Percentiles rank a stretch among this genome's conserved stretches.
These are phyloP conservation scores for Anhinga anhinga DNA, from an alignment of 2,113 vertebrate species.

Conservation along the genomic window DNA sequence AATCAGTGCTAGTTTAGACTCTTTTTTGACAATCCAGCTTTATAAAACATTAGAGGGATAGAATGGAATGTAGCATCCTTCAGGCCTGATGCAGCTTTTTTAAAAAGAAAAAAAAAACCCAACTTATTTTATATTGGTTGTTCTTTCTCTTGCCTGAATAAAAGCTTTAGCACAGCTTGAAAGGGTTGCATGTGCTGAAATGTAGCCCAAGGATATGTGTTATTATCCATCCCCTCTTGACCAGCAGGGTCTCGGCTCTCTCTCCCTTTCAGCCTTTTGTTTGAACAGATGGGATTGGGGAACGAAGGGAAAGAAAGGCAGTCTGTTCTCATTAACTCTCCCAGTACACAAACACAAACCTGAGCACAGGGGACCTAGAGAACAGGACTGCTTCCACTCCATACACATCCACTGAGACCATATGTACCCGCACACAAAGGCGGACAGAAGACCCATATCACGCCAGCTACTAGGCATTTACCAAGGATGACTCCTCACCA, in stretches of 20 bases:
- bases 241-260: constrained; percentile 82
- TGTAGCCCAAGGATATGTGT: constrained; percentile 84
- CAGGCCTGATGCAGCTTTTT: constrained; percentile 54
- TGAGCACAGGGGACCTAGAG: constrained; percentile 73
- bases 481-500: constrained; percentile 41
- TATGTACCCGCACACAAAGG: constrained; percentile 65
- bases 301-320: constrained; percentile 77
- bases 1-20: neutral
- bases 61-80: constrained; percentile 48
- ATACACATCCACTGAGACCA: constrained; percentile 61
- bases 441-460: constrained; percentile 7
- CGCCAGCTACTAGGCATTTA: constrained; percentile 43
- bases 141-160: constrained; percentile 76
- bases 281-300: constrained; percentile 84
- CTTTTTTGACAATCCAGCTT: neutral
- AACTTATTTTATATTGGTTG: constrained; percentile 62
- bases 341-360: constrained; percentile 79
- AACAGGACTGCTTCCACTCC: constrained; percentile 68
- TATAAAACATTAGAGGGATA: neutral
- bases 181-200: constrained; percentile 82
- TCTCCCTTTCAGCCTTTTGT: constrained; percentile 83
- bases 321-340: constrained; percentile 84
- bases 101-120: neutral
- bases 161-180: constrained; percentile 73
- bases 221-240: constrained; percentile 84